A percentile compares a stretch with the other conserved stretches of the same genome.
These are phyloP conservation scores for Odobenus rosmarus DNA, from an alignment of 2,113 vertebrate genomes.

Conservation along the genomic window DNA sequence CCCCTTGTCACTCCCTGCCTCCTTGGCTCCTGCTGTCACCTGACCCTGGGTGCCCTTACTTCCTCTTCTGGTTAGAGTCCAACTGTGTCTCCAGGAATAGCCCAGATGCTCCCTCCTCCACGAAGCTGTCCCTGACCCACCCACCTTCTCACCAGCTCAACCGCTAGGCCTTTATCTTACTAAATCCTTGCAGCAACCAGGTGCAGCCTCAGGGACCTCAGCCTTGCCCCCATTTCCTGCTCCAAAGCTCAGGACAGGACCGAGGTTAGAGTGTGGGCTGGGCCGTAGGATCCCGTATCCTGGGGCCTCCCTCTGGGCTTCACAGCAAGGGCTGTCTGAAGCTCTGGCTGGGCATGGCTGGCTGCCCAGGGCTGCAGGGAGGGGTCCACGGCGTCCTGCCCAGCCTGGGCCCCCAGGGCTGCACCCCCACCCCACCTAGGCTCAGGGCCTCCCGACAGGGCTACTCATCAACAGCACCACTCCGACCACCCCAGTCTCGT, in stretches of 20 bases:
- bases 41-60: background rate
- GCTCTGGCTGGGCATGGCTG: background rate
- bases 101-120: background rate
- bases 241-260: background rate
- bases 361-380: background rate
- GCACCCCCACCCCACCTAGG: background rate
- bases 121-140: background rate
- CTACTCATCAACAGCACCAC: fast-evolving
- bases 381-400: background rate
- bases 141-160: background rate
- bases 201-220: background rate
- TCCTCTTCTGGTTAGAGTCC: background rate
- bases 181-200: background rate
- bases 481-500: background rate
- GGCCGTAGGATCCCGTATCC: background rate
- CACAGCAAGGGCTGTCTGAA: background rate
- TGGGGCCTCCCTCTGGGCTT: fast-evolving
- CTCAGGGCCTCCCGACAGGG: background rate
- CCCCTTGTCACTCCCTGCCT: no score
- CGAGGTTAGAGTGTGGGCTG: fast-evolving
- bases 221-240: background rate
- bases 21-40: background rate
- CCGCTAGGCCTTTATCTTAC: background rate
- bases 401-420: background rate
- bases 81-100: background rate